Base-by-base conservation (phyloP, 2,797 vertebrate species). In the Takifugu rubripes region DNA sequence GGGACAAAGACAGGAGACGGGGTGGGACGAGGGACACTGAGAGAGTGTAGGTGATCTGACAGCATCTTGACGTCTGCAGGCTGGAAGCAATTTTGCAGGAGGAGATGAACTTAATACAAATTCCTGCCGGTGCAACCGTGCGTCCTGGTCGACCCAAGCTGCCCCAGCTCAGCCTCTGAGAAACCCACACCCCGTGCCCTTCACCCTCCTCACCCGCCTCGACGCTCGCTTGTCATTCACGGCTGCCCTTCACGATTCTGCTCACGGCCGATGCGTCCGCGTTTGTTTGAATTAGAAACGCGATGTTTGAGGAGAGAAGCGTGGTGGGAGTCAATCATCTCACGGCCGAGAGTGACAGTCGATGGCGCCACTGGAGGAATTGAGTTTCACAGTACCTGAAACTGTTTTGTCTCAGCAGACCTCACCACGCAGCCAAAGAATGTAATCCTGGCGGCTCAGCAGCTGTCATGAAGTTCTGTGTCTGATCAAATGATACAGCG, bases 81-180 rank as follows among this genome's bases (percentile, higher is more conserved):
- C 87, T 91, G 84, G 88, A 87, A 89, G 82, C 85, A 82, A 90
- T 89, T 91, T 85, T 51, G 15, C 16, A 21, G 21, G 43, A 61
- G 57, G 61, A 25, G 72, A 42, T 74, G 71, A 84, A 79, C 77
- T 84, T 72, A 81, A 84, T 85, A 83, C 77, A 78, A 86, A 89
- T 82, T 86, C 84, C 80, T 77, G 71, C 70, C 58, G 54, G 75
- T 8, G 56, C 68, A 75, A 65, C 72, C 70, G 56, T 79, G 75
- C 81, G 82, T 71, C 78, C 61, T 26, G 12, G 59, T 59, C 72
- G 73, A 84, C 79, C 79, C 64, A 57, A 73, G 63, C 71, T 61
- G 66, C 75, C 79, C 75, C 64, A 61, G 62, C 64, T 68, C 83
- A 76, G 72, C 70, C 79, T 66, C 56, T 21, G 12, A 33, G 68